Conservation (phyloP, 1,140 invertebrate genomes). For the Spodoptera frugiperda region DNA sequence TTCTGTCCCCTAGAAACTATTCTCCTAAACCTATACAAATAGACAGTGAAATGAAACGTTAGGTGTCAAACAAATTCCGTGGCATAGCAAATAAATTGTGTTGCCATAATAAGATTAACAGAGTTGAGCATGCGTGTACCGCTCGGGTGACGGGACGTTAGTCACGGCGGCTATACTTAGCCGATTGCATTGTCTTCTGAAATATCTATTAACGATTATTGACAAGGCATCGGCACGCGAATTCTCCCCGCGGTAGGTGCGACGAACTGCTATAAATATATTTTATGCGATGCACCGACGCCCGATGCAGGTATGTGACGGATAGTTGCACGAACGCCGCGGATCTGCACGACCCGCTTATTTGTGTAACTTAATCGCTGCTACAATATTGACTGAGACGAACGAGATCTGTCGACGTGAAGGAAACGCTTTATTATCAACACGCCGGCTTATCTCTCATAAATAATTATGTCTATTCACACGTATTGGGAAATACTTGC, state of each 20-base stretch:
- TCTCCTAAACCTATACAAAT: constrained; percentile 37
- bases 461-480: no score
- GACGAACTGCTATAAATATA: constrained; percentile 84
- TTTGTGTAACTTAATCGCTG: constrained; percentile 31
- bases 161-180: constrained; percentile 82
- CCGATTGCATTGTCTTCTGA: constrained; percentile 85
- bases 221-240: constrained; percentile 85
- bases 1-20: constrained; percentile 22
- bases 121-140: constrained; percentile 71
- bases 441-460: no score
- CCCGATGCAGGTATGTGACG: constrained; percentile 63
- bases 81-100: constrained; percentile 80
- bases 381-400: constrained; percentile 1
- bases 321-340: constrained; percentile 45
- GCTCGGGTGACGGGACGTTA: constrained; percentile 76
- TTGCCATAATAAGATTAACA: constrained; percentile 84
- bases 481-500: no score
- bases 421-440: no score
- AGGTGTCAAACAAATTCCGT: constrained; percentile 76
- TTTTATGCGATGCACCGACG: constrained; percentile 72
- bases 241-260: constrained; percentile 81
- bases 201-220: constrained; percentile 86
- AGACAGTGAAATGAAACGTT: constrained; percentile 61
- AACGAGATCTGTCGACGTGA: not conserved
- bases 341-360: constrained; percentile 22